Percentiles rank a stretch among this genome's conserved stretches.
Conservation (phyloP, 2,113 vertebrate genomes). For the Dromas ardeola region DNA sequence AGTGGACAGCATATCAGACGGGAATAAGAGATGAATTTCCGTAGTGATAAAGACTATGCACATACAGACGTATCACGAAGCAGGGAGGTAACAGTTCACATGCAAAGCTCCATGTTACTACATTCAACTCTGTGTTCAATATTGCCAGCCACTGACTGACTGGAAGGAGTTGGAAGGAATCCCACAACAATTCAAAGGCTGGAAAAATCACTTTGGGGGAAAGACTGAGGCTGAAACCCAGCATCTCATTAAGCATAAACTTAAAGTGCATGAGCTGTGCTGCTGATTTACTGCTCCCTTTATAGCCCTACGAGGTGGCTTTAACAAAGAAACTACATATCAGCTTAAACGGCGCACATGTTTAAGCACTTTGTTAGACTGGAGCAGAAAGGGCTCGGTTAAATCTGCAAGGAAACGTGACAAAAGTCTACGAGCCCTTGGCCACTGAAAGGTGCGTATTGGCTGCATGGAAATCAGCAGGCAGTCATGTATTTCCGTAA, state of each 20-base stretch:
- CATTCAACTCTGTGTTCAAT: background rate
- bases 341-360: background rate
- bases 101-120: background rate
- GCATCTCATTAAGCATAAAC: constrained; percentile 32
- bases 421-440: background rate
- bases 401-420: background rate
- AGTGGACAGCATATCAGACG: background rate
- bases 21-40: background rate
- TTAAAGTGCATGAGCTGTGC: background rate
- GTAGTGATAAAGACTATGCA: background rate
- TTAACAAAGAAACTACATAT: background rate
- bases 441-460: background rate
- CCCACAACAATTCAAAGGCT: constrained; percentile 7
- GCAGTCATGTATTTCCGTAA: background rate
- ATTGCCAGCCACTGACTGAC: constrained; percentile 24
- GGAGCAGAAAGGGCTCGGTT: background rate
- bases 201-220: constrained; percentile 42
- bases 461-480: background rate
- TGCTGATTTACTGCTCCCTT: constrained; percentile 38
- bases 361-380: background rate
- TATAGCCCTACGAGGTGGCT: constrained; percentile 19
- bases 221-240: constrained; percentile 31
- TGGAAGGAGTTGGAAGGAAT: constrained; percentile 46
- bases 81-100: background rate
- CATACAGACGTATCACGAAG: background rate